Evolutionary conservation across 2,888 invertebrate genomes (phyloP).

Genomic region (Brachylomia viminalis): DNA sequence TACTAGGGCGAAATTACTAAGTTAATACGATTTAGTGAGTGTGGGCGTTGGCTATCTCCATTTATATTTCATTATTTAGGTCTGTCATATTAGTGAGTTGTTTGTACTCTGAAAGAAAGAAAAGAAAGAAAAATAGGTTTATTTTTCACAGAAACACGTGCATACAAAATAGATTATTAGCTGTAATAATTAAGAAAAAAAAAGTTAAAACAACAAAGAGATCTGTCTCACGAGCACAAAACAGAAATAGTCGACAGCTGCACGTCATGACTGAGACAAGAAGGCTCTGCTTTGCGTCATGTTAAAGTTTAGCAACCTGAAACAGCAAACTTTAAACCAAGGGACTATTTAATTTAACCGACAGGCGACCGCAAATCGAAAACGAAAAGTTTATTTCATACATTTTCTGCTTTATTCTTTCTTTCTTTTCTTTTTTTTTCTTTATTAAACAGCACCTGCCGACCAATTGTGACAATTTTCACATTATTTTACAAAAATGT

Average conservation of each 20-base stretch:
- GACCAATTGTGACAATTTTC: not conserved
- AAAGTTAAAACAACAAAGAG: too few relatives aligned
- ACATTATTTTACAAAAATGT: too few relatives aligned
- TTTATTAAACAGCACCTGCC: not conserved
- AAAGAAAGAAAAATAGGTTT: too few relatives aligned
- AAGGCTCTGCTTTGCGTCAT: not conserved
- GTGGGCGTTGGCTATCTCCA: constrained; percentile 29
- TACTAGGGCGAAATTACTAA: constrained; percentile 40
- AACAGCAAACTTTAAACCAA: not conserved
- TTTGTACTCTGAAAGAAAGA: too few relatives aligned
- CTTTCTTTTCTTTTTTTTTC: too few relatives aligned
- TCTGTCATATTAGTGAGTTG: not conserved
- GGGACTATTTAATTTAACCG: not conserved
- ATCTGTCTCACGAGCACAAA: too few relatives aligned
- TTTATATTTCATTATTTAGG: not conserved
- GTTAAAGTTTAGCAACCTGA: not conserved
- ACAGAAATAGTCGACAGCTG: too few relatives aligned
- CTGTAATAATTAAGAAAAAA: too few relatives aligned
- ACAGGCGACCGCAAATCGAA: not conserved
- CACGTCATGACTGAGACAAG: too few relatives aligned
- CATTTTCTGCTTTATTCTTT: not conserved
- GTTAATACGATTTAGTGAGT: constrained; percentile 31
- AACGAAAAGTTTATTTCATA: not conserved
- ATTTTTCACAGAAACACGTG: too few relatives aligned
- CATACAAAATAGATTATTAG: too few relatives aligned